Evolutionary conservation across 2,113 vertebrate genomes (phyloP), one percentile per base, ranked within the genome.

Genomic region (Probosciger aterrimus): DNA sequence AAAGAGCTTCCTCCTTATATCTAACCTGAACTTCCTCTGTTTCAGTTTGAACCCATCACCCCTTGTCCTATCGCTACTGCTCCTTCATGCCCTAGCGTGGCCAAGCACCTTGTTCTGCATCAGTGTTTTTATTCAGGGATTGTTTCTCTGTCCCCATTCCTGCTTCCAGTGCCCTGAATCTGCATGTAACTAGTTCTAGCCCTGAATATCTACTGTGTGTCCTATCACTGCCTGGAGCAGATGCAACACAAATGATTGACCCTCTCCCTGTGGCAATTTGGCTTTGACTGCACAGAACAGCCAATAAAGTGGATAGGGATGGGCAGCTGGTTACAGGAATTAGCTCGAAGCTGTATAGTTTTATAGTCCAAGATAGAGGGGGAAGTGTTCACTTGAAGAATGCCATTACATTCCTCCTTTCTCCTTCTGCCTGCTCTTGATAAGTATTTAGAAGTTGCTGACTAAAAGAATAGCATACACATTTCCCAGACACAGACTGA

Each of bases 231-330:
- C 93, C 86, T 73, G 90, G 67, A 84, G 91, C 83, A 68, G 74
- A 79, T 69, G 67, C 43, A 94, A 52, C 1, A 5, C 70, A 73
- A 96, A 96, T 4, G 57, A 96, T 95, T 93, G 90, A 91, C 83
- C 74, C 60, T 77, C 44, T 93, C 50, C 92, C 96, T 92, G 44
- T 30, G 77, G 88, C 95, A 57, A 18, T 96, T 92, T 95, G 80
- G 44, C 86, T 93, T 88, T 82, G 92, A 69, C 90, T 93, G 83
- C 80, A 76, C 65, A 86, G 64, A 96, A 75, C 88, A 96, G 52
- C 86, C 92, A 84, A 92, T 95, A 91, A 96, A 95, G 70, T 57
- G 62, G 88, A 86, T 95, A 93, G 81, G 77, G 67, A 65, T 88
- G 63, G 77, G 80, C 77, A 92, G 83, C 77, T 92, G 57, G 65